Evolutionary conservation across 2,888 invertebrate genomes (phyloP), one percentile per base, ranked within the genome.

Genomic region (Rosalia funebris): DNA sequence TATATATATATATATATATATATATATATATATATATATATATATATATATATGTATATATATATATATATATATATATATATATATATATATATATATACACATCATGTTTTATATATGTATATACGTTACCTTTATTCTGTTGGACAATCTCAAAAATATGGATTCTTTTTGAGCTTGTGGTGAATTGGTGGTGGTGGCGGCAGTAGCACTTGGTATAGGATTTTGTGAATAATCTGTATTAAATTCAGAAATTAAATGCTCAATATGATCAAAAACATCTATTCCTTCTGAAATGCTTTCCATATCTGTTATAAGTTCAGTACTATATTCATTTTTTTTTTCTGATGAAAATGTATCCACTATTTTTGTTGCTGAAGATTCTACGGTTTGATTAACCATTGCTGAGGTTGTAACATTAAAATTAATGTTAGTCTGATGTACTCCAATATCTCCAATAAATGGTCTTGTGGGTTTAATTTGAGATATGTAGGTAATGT

Each of bases 121-220:
- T n/a, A n/a, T n/a, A n/a, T n/a, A 3, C 25, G 82, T 78, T 76
- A 93, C 93, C 88, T 96, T 96, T 57, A 99, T 95, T 76, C 97
- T 89, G 81, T 98, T 99, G 60, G 95, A 95, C 59, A 99, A 86
- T 69, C 98, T 86, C 77, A 98, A 88, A 79, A 99, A 96, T n/a
- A 98, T 94, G 5, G 96, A 95, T 81, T 98, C 97, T 73, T 96
- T 95, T 76, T 93, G 93, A 59, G 84, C 78, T 66, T 81, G 79
- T 1, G 81, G 80, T 5, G 79, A 77, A 44, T 55, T 62, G 4
- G 65, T 54, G 4, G 58, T 52, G 10, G 64, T 32, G 31, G 57
- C 25, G 1, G 79, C 71, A 10, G 15, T 39, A 14, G 77, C 25
- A 25, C 25, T 25, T 3, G 25, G 7, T 7, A 7, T 73, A 10